A percentile compares a stretch with the other conserved stretches of the same genome.
These are phyloP conservation scores for Sibirionetta formosa DNA, from an alignment of 2,797 vertebrate species.

Conservation along the genomic window DNA sequence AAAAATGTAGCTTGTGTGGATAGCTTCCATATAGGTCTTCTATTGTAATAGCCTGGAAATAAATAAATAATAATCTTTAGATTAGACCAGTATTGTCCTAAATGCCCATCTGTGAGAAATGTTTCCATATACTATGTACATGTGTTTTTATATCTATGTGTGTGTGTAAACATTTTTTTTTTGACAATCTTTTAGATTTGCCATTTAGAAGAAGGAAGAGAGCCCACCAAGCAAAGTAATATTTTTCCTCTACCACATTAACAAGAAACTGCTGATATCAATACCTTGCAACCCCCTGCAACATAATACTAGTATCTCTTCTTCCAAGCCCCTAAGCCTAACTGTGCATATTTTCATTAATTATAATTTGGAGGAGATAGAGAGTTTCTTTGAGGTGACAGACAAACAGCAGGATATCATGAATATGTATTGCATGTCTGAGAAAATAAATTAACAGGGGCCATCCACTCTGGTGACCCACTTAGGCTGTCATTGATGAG, in stretches of 20 bases:
- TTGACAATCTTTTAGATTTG: background rate
- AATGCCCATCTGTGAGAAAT: background rate
- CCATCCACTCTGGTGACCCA: conserved; percentile 94
- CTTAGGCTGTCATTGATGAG: conserved; percentile 94
- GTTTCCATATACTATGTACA: background rate
- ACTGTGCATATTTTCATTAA: conserved; percentile 85
- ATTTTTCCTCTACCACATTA: background rate
- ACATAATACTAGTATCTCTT: conserved; percentile 63
- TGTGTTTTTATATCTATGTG: background rate
- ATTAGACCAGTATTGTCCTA: background rate
- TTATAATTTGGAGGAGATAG: conserved; percentile 89
- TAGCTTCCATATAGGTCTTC: background rate
- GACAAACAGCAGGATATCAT: conserved; percentile 97
- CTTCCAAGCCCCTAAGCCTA: conserved; percentile 54
- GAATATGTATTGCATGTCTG: conserved; percentile 95
- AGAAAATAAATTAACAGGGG: conserved; percentile 97
- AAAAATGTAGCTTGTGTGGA: background rate
- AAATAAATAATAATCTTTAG: background rate
- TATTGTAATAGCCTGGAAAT: background rate
- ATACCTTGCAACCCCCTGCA: conserved; percentile 5
- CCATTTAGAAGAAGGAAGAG: background rate
- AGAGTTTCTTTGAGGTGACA: conserved; percentile 94
- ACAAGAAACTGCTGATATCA: conserved; percentile 48
- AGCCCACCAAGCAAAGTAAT: background rate
- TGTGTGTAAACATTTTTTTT: no score